Base-by-base conservation (phyloP, 2,113 vertebrate species). In the Zootoca vivipara region DNA sequence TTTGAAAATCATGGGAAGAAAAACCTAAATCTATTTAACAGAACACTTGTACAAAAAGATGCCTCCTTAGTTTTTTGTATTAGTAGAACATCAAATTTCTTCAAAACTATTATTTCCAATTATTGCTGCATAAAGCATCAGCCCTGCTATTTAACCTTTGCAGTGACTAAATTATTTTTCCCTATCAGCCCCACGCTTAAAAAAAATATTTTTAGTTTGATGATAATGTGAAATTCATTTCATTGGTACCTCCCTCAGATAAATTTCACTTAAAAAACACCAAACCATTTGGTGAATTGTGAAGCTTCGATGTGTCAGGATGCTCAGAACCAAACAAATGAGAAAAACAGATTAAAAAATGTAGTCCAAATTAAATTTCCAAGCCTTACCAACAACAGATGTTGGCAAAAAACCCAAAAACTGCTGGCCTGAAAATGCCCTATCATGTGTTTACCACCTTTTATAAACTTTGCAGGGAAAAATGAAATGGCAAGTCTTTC, bases 321-420 rank as follows among this genome's bases (percentile, higher is more conserved):
- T 81, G 90, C 35, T 91, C 85, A 88, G 82, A 82, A 92, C 30
- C n/a, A 33, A 72, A 9, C 13, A 92, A 93, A 16, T 72, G 18
- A 62, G 3, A 20, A 62, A 62, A 18, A 62, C 3, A 62, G 18
- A 91, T 92, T 72, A 91, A 83, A 73, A 91, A 35, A 52, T 82
- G 73, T 0, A 92, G 28, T 91, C 92, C 93, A 92, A 85, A 94
- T 94, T 83, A 94, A 93, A 33, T 84, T 93, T 95, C 92, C 94
- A 94, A 94, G 86, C 87, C 88, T 94, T 42, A 62, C 87, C 75
- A 85, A 64, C 89, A 82, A 42, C 89, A 75, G 92, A 18, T 87
- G 88, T 85, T 64, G 83, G 52, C 6, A 1, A 79, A 85, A 92
- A 86, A 78, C 73, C 24, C n/a, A 79, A 87, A 89, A 89, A 85